Evolutionary conservation across 1,140 invertebrate species (phyloP).

Genomic region (Patella vulgata): DNA sequence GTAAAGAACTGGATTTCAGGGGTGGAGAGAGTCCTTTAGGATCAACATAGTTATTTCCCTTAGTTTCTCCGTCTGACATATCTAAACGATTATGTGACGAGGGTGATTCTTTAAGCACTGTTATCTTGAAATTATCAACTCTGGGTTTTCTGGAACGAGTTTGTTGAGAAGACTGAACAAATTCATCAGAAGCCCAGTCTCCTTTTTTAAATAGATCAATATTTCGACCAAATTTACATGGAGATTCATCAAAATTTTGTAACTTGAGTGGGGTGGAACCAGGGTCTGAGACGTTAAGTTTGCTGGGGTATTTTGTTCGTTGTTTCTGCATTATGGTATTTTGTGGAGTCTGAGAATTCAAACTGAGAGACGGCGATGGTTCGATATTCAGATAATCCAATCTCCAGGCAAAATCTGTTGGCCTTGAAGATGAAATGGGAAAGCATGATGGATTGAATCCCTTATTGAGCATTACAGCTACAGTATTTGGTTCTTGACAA

Average conservation of each 20-base stretch:
- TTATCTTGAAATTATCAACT: too few species aligned
- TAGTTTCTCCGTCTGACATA: too few species aligned
- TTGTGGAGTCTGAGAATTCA: background rate
- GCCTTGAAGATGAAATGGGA: background rate
- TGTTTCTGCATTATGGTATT: background rate
- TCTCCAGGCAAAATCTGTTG: conserved; percentile 9
- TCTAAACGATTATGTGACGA: too few species aligned
- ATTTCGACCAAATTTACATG: conserved; percentile 34
- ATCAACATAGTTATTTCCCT: too few species aligned
- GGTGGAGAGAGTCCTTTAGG: too few species aligned
- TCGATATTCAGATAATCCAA: conserved; percentile 27
- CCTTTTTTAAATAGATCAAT: conserved; percentile 33
- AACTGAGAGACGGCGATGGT: conserved; percentile 7
- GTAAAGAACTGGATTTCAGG: too few species aligned
- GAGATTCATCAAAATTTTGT: conserved; percentile 28
- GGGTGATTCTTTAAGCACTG: too few species aligned
- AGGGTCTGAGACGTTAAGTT: conserved; percentile 6
- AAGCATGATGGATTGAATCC: conserved; percentile 1
- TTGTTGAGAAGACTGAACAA: background rate
- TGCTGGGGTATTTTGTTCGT: conserved; percentile 6
- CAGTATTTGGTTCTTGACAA: too few species aligned
- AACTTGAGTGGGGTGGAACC: conserved; percentile 9
- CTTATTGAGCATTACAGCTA: too few species aligned
- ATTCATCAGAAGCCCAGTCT: background rate
- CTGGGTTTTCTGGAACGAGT: background rate